These are phyloP conservation scores for Yasuhikotakia modesta DNA, from an alignment of 2,797 vertebrate genomes.

Conservation along the genomic window DNA sequence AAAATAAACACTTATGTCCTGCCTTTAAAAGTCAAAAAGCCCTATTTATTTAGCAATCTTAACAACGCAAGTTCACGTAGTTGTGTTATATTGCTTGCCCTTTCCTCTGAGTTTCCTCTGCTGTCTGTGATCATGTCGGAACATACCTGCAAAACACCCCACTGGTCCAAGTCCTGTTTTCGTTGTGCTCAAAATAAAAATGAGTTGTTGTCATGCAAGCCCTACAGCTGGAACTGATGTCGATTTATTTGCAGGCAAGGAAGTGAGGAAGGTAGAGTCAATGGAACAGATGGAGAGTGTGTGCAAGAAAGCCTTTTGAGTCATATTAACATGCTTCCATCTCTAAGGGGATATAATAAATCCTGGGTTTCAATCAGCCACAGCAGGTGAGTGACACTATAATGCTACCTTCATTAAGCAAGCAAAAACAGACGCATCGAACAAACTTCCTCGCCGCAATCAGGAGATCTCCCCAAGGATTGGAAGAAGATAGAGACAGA, in stretches of 20 bases:
- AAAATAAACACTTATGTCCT: no score
- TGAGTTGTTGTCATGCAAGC: background rate
- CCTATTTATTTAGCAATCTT: background rate
- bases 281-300: conserved; percentile 2
- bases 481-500: background rate
- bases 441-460: conserved; percentile 35
- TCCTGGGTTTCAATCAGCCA: conserved; percentile 42
- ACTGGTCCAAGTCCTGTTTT: background rate
- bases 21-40: background rate
- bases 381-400: conserved; percentile 45
- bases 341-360: conserved; percentile 7
- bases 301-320: background rate
- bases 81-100: background rate
- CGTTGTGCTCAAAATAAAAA: background rate
- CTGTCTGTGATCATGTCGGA: no score
- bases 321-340: conserved; percentile 23
- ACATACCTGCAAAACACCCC: no score
- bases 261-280: conserved; percentile 1
- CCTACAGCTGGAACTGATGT: background rate
- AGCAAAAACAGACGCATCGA: conserved; percentile 31
- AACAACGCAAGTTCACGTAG: background rate
- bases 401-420: conserved; percentile 54
- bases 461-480: conserved; percentile 10
- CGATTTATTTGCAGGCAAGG: background rate
- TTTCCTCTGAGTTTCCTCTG: no score